Base-by-base conservation (phyloP, 1,140 invertebrate genomes). In the Hypsibius dujardini region DNA sequence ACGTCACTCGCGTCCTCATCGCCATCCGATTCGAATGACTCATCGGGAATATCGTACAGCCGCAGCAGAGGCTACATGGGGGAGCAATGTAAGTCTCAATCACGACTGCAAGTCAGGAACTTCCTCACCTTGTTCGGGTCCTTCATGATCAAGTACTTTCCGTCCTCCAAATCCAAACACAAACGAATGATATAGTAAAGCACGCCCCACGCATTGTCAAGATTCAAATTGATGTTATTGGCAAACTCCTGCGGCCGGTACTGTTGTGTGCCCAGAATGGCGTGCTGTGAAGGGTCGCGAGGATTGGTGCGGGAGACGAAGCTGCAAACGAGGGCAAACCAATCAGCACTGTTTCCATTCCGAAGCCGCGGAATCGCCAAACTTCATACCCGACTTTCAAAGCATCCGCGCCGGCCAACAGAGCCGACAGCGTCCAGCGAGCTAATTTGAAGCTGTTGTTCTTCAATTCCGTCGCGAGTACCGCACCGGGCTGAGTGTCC, bases 131-230 rank as follows among this genome's bases (percentile, higher is more conserved):
- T 97, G 80, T 95, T 97, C 1, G 95, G 96, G 82, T 99, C 95
- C 80, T 98, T 98, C 90, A 99, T 92, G 73, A 99, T 93, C 71
- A 99, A 83, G 79, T 97, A 99, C 82, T 86, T 84, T 75, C 96
- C 96, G 79, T 96, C 92, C 75, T 93, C 90, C 76, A 98, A 89
- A 78, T 95, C 95, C 89, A 97, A 92, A 75, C 93, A 94, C 72
- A 95, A 88, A 78, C 99, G 95, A 77, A 98, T 90, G 74, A 99
- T 95, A 78, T 93, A 98, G 2, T 95, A 84, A n/a, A 99, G 80
- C 70, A 99, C 91, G 73, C 95, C 96, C 95, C 95, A 99, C 1
- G 90, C 93, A 80, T 98, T 99, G 78, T 98, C 96, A 92, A 99
- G 95, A 77, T 95, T 98, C 73, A 99, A 81, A 82, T 95, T 98